Conservation (phyloP, 1,140 invertebrate genomes). For the Brachionus manjavacas region DNA sequence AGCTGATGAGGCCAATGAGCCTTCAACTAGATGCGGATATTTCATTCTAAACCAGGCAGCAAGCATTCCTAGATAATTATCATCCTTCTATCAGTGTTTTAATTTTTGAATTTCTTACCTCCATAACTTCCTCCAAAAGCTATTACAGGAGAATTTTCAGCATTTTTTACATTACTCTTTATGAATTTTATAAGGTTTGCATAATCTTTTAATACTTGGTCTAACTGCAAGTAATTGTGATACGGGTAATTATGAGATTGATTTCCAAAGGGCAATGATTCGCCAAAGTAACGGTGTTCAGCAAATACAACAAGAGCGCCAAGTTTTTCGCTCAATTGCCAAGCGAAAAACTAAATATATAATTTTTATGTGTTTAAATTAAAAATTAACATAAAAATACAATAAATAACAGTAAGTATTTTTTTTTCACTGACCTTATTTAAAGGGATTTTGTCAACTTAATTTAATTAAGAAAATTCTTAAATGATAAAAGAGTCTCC, state of each 20-base stretch:
- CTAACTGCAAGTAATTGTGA: conserved; percentile 71
- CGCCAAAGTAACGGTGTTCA: conserved; percentile 85
- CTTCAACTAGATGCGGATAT: conserved; percentile 81
- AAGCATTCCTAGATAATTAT: conserved; percentile 75
- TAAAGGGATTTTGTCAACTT: too few species aligned
- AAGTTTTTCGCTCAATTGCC: conserved; percentile 77
- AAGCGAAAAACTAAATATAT: conserved; percentile 93
- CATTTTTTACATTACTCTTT: conserved; percentile 54
- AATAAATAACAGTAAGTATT: too few species aligned
- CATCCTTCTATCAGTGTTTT: too few species aligned
- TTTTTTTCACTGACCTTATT: too few species aligned
- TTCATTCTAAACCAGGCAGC: conserved; percentile 90
- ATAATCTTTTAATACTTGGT: conserved; percentile 89
- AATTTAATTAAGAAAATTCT: too few species aligned
- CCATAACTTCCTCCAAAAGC: conserved; percentile 86
- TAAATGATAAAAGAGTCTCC: too few species aligned
- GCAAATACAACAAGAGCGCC: conserved; percentile 81
- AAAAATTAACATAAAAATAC: too few species aligned
- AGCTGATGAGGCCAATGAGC: conserved; percentile 77
- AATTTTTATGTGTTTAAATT: conserved; percentile 53
- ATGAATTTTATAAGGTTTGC: conserved; percentile 73
- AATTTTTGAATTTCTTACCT: conserved; percentile 59
- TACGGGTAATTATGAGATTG: conserved; percentile 50
- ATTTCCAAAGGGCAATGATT: conserved; percentile 78
- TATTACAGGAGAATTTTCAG: conserved; percentile 68